Conservation (phyloP, 1,140 invertebrate genomes). For the Forficula auricularia region DNA sequence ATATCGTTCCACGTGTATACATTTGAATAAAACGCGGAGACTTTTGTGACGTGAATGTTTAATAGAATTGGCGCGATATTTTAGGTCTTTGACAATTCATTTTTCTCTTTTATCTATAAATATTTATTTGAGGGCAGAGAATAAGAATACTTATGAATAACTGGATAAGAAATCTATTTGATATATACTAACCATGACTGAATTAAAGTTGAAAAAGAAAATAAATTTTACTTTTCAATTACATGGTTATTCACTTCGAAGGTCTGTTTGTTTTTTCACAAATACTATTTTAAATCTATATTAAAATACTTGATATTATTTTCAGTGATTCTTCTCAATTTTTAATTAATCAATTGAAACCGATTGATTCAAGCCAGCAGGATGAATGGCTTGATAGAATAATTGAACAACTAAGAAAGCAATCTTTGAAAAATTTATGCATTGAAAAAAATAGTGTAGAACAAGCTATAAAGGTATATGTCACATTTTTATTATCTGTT, state of each 20-base stretch:
- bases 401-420: conserved; percentile 47
- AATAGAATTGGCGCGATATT: too few relatives aligned
- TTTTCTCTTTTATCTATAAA: too few relatives aligned
- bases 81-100: too few relatives aligned
- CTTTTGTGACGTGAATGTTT: too few relatives aligned
- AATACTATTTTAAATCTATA: conserved; percentile 1
- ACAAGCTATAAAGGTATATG: conserved; percentile 45
- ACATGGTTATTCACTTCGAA: conserved; percentile 30
- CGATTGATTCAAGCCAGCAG: conserved; percentile 30
- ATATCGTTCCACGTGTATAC: too few relatives aligned
- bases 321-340: conserved; percentile 40
- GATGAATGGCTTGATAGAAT: conserved; percentile 41
- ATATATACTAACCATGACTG: conserved; percentile 17
- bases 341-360: conserved; percentile 35
- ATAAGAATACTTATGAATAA: too few relatives aligned
- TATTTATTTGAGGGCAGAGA: too few relatives aligned
- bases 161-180: too few relatives aligned
- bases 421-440: conserved; percentile 46
- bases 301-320: conserved; percentile 14
- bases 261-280: conserved; percentile 18
- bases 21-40: too few relatives aligned
- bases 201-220: conserved; percentile 23
- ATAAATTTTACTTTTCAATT: conserved; percentile 31
- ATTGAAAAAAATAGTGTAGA: conserved; percentile 54
- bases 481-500: too few relatives aligned